Base-by-base conservation (phyloP, 2,888 invertebrate species). In the Lamellibrachia columna region DNA sequence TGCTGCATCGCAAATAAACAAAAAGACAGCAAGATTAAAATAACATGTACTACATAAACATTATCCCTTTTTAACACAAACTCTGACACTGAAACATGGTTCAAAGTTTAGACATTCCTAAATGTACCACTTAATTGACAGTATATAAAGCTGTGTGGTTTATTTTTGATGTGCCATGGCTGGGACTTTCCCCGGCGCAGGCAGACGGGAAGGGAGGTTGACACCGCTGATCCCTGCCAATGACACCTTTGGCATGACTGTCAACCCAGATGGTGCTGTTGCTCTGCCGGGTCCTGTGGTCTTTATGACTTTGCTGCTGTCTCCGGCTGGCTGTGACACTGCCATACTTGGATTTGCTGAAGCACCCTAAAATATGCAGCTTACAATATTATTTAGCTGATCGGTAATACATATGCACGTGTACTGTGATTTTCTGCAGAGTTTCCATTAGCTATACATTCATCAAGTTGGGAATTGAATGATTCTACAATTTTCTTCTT, bases 141-240 rank as follows among this genome's bases (percentile, higher is more conserved):
- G 22, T 22, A 75, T 22, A 75, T 11, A 75, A n/a, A 22, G 22
- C 6, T 91, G 53, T 52, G 9, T n/a, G 22, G 60, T 91, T 92
- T 91, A 58, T 60, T 91, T 15, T 22, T 55, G 75, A 6, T 91
- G 91, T 15, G 75, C 75, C 75, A 75, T 75, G 75, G 92, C 92
- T 52, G 92, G 92, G 60, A 92, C 92, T 7, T 75, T 52, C 4
- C 92, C 92, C 11, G 92, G 92, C 53, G 55, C 90, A 11, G 92
- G 92, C 52, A 92, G 92, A 8, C 92, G 60, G 22, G 92, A 92
- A 1, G 92, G 92, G 90, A 92, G 91, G 91, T 91, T 91, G 53
- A 75, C 60, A 75, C 15, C 15, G n/a, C 75, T 75, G 75, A n/a
- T 75, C 75, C 75, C 75, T 15, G 40, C 58, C 91, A 52, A 91